These are phyloP conservation scores for Euura saliciscinereae DNA, from an alignment of 1,140 invertebrate genomes.

Conservation along the genomic window DNA sequence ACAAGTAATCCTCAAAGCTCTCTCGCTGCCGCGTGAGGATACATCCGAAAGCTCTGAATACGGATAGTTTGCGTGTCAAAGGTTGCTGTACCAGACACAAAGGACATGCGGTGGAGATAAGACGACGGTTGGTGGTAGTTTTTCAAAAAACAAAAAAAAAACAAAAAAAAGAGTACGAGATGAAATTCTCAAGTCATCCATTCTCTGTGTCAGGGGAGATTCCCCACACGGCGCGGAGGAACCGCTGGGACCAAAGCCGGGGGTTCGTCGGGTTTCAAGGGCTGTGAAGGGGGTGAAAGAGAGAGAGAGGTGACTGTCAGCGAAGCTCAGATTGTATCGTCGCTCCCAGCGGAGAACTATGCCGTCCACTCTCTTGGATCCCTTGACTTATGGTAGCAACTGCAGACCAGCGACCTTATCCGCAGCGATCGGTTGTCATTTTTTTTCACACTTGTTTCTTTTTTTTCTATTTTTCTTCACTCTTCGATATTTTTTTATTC, in stretches of 20 bases:
- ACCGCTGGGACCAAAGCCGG: constrained; percentile 29
- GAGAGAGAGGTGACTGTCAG: constrained; percentile 36
- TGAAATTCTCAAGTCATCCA: constrained; percentile 48
- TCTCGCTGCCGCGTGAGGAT: neutral
- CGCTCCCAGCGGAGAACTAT: constrained; percentile 36
- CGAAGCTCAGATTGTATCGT: constrained; percentile 43
- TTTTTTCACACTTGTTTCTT: constrained; percentile 10
- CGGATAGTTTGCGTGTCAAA: constrained; percentile 2
- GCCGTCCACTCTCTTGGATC: constrained; percentile 34
- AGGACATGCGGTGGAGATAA: neutral
- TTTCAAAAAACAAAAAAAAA: neutral
- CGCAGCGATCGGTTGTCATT: constrained; percentile 8
- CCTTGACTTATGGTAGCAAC: constrained; percentile 21
- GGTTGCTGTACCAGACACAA: neutral
- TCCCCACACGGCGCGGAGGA: constrained; percentile 21
- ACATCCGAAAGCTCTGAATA: neutral
- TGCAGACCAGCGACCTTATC: constrained; percentile 9
- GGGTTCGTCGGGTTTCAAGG: constrained; percentile 16
- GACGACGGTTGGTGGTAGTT: neutral
- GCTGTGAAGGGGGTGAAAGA: constrained; percentile 24
- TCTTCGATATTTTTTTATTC: neutral
- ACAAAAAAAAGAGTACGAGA: constrained; percentile 23
- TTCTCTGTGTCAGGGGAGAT: constrained; percentile 43
- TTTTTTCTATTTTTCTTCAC: constrained; percentile 4
- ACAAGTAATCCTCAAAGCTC: too few relatives aligned